Conservation (phyloP, 1,140 invertebrate genomes). For the Atopsyche davidsoni region DNA sequence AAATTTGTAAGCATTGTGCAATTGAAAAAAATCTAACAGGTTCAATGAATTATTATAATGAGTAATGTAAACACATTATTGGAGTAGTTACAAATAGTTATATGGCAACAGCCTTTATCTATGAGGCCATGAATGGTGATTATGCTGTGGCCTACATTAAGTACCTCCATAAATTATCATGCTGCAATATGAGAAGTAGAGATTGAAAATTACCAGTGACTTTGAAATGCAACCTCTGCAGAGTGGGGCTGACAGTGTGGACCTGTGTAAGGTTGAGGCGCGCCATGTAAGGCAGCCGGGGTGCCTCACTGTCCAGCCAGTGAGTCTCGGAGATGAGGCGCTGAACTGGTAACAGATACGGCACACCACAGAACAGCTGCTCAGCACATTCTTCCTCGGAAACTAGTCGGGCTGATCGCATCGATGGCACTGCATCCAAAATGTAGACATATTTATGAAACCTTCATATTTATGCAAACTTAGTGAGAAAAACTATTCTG, state of each 20-base stretch:
- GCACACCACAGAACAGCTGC: conserved; percentile 69
- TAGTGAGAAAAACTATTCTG: no score
- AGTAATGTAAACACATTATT: not conserved
- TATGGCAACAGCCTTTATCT: no score
- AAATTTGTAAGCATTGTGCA: no score
- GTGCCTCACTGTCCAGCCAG: conserved; percentile 34
- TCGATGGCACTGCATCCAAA: conserved; percentile 26
- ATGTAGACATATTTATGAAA: no score
- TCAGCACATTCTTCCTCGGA: conserved; percentile 55
- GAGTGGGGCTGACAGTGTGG: conserved; percentile 19
- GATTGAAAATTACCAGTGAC: conserved; percentile 20
- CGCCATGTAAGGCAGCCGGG: conserved; percentile 18
- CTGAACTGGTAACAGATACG: conserved; percentile 61
- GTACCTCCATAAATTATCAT: no score
- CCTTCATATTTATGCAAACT: no score
- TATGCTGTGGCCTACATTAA: no score
- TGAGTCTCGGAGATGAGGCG: conserved; percentile 46
- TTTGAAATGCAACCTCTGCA: conserved; percentile 28
- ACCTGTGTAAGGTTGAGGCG: conserved; percentile 14
- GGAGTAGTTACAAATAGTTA: not conserved
- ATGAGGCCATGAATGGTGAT: no score
- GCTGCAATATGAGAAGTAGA: no score
- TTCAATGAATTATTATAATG: not conserved
- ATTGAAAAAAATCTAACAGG: no score
- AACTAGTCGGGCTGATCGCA: conserved; percentile 30